A percentile compares a stretch with the other conserved stretches of the same genome.
These are phyloP conservation scores for Emydocephalus ijimae DNA, from an alignment of 2,113 vertebrate genomes.

Conservation along the genomic window DNA sequence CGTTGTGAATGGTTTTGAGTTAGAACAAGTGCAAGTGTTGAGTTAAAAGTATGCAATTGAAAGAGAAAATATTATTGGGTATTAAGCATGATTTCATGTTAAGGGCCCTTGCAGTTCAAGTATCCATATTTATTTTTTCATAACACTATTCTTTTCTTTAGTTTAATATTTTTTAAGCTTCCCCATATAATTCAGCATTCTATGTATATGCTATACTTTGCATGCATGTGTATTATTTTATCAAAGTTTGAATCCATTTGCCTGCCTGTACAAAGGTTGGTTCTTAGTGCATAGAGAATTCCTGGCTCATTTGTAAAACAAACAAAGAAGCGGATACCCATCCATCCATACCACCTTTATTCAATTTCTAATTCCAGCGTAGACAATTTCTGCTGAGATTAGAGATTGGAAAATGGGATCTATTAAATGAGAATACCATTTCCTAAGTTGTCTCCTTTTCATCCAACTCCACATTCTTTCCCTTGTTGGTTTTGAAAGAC, in stretches of 20 bases:
- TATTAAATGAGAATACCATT: neutral
- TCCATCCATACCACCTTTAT: neutral
- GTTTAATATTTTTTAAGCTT: neutral
- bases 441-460: slow-evolving; percentile 18
- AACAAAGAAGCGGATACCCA: neutral
- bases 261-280: neutral
- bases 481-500: neutral
- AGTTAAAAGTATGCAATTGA: neutral
- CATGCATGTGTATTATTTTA: neutral
- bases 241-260: slow-evolving; percentile 12
- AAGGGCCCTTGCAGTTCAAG: neutral
- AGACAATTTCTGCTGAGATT: slow-evolving; percentile 27
- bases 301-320: rapidly evolving
- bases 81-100: slow-evolving; percentile 8
- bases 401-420: slow-evolving; percentile 2
- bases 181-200: neutral
- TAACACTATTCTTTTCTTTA: neutral
- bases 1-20: neutral
- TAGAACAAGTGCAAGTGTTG: neutral
- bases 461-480: slow-evolving; percentile 35
- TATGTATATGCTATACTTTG: slow-evolving; percentile 31
- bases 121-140: neutral
- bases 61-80: neutral
- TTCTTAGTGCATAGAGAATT: neutral
- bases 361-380: neutral